Percentiles rank a stretch among this genome's conserved stretches.
Evolutionary conservation across 2,888 invertebrate genomes (phyloP).

Genomic region (Synergus umbraculus): DNA sequence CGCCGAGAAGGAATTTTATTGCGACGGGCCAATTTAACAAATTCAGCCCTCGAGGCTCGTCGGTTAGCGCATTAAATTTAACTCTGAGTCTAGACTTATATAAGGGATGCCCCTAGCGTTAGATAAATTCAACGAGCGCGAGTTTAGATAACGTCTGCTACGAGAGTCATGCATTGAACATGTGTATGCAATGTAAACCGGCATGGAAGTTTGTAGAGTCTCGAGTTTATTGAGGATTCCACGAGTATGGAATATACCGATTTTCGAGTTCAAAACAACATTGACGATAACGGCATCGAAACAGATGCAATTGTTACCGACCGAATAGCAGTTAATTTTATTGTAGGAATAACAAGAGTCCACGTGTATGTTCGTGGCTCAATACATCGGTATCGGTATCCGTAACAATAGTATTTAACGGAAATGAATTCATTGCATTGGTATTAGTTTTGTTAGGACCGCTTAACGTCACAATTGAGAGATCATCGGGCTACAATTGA

Average conservation of each 20-base stretch:
- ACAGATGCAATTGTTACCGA: slow-evolving; percentile 18
- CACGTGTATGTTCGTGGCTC: background rate
- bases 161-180: slow-evolving; percentile 41
- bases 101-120: slow-evolving; percentile 54
- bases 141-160: slow-evolving; percentile 55
- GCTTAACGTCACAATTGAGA: background rate
- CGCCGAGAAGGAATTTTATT: slow-evolving; percentile 52
- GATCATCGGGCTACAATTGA: background rate
- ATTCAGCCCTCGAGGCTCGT: slow-evolving; percentile 57
- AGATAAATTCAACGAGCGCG: slow-evolving; percentile 56
- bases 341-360: slow-evolving; percentile 2
- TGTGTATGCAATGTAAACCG: slow-evolving; percentile 3
- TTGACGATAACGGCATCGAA: slow-evolving; percentile 8
- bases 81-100: slow-evolving; percentile 54
- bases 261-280: slow-evolving; percentile 15
- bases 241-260: slow-evolving; percentile 5
- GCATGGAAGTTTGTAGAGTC: slow-evolving; percentile 19
- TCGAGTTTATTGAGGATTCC: slow-evolving; percentile 24
- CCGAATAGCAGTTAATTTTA: slow-evolving; percentile 27
- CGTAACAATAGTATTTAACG: slow-evolving; percentile 27
- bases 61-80: slow-evolving; percentile 58
- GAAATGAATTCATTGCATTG: background rate
- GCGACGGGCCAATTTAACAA: slow-evolving; percentile 51
- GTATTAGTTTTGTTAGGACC: slow-evolving; percentile 12
- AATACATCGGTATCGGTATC: background rate